These are phyloP conservation scores for Ectropis crepuscularia DNA, from an alignment of 2,888 invertebrate genomes.

Conservation along the genomic window DNA sequence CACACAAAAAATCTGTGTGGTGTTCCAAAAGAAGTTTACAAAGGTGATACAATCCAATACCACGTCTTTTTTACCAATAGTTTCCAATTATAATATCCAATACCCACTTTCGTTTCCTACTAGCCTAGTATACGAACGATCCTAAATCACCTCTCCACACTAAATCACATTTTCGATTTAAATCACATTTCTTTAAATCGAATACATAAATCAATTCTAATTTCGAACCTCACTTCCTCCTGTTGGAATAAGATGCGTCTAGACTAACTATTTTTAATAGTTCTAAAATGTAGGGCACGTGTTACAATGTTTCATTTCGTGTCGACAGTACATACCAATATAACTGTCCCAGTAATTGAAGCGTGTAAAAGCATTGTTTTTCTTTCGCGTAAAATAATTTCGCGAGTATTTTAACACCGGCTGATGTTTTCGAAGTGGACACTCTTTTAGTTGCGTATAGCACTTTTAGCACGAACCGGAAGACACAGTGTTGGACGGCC, in stretches of 20 bases:
- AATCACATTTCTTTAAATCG: not conserved
- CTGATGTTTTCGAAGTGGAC: too few species aligned
- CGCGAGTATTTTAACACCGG: not conserved
- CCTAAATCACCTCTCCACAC: not conserved
- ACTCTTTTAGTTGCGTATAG: too few species aligned
- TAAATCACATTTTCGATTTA: not conserved
- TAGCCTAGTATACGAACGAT: not conserved
- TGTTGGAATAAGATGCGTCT: slow-evolving; percentile 2
- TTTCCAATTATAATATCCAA: too few species aligned
- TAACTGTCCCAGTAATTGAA: slow-evolving; percentile 2
- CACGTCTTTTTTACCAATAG: too few species aligned
- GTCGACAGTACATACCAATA: slow-evolving; percentile 12
- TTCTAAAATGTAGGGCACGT: slow-evolving; percentile 9
- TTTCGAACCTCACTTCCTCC: not conserved
- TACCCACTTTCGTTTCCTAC: too few species aligned
- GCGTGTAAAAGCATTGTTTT: not conserved
- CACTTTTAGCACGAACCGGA: too few species aligned
- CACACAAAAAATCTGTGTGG: too few species aligned
- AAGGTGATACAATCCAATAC: too few species aligned
- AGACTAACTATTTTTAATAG: slow-evolving; percentile 11
- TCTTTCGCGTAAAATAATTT: slow-evolving; percentile 2
- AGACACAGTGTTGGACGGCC: too few species aligned
- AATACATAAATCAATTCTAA: not conserved
- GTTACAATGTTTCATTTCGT: slow-evolving; percentile 5
- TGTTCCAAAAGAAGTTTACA: too few species aligned